These are phyloP conservation scores for Myotis davidii DNA, from an alignment of 2,113 vertebrate genomes.

Conservation along the genomic window DNA sequence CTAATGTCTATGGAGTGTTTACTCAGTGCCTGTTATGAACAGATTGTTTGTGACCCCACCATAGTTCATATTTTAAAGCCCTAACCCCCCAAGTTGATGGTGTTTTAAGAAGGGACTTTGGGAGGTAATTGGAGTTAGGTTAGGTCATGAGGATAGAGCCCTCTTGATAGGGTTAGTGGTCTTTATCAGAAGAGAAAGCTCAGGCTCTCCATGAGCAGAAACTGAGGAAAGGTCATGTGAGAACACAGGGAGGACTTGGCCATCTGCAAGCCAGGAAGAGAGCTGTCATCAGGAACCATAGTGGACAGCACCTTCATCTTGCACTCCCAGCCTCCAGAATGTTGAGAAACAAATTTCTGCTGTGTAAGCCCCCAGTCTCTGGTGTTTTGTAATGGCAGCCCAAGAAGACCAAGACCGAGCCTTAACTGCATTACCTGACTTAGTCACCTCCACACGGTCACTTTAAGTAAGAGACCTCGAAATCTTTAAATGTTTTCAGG, in stretches of 20 bases:
- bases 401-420: background rate
- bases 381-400: background rate
- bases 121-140: background rate
- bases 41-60: background rate
- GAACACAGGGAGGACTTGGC: background rate
- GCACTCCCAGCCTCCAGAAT: background rate
- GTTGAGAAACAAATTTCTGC: background rate
- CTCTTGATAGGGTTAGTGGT: background rate
- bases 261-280: background rate
- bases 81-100: background rate
- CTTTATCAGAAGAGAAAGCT: background rate
- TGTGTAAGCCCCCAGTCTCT: background rate
- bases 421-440: background rate
- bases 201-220: background rate
- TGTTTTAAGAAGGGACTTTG: background rate
- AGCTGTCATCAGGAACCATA: background rate
- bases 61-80: background rate
- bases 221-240: background rate
- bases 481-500: background rate
- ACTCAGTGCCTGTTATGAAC: background rate
- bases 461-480: background rate
- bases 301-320: background rate
- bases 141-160: background rate
- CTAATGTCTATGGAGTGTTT: background rate
- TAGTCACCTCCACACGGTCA: background rate